Conservation (phyloP, 2,888 invertebrate genomes). For the Unio delphinus region DNA sequence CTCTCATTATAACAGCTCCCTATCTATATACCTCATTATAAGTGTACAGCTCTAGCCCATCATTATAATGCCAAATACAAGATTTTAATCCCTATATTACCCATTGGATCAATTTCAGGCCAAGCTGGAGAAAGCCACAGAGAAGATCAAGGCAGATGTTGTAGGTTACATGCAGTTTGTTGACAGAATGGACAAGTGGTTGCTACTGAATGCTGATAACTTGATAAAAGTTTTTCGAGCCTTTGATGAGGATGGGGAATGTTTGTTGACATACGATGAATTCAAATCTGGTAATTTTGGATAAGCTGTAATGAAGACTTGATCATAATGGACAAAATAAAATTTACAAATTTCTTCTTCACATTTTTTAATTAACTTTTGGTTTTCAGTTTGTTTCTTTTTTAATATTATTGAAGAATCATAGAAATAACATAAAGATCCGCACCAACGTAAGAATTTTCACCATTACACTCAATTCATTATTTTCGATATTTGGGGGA, state of each 20-base stretch:
- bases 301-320: neutral
- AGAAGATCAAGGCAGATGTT: slow-evolving; percentile 50
- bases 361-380: too few relatives aligned
- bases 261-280: slow-evolving; percentile 60
- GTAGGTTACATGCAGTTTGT: slow-evolving; percentile 55
- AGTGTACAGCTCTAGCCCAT: too few relatives aligned
- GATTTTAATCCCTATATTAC: neutral
- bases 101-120: slow-evolving; percentile 40
- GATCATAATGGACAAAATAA: too few relatives aligned
- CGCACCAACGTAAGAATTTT: too few relatives aligned
- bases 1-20: too few relatives aligned
- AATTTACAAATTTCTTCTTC: too few relatives aligned
- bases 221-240: slow-evolving; percentile 53
- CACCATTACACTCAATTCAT: too few relatives aligned
- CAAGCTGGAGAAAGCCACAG: slow-evolving; percentile 57
- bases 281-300: slow-evolving; percentile 63
- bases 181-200: slow-evolving; percentile 63
- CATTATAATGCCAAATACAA: neutral
- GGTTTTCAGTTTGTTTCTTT: too few relatives aligned
- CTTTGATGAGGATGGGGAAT: slow-evolving; percentile 60
- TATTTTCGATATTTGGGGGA: too few relatives aligned
- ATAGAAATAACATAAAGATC: too few relatives aligned
- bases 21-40: too few relatives aligned
- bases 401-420: too few relatives aligned
- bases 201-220: slow-evolving; percentile 47